phyloP scores from a whole-genome alignment of 1,140 invertebrate genomes.

The Belonocnema kinseyi region DNA sequence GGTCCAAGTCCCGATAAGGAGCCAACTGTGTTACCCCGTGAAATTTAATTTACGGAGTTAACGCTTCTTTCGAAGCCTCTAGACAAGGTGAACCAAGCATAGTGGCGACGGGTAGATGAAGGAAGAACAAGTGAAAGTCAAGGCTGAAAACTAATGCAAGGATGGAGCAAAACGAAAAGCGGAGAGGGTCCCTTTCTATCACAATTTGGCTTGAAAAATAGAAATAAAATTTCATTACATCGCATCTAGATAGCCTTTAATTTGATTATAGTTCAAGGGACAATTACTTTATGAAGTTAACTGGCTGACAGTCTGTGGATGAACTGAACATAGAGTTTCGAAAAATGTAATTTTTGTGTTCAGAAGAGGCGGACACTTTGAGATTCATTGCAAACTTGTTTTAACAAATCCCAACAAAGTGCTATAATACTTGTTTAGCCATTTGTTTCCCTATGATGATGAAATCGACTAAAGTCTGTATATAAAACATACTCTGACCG shows the following conservation, averaged over 20 bases:
- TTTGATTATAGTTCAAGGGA: too few species aligned
- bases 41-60: slow-evolving; percentile 31
- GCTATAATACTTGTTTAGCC: background rate
- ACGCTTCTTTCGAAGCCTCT: slow-evolving; percentile 21
- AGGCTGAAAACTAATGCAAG: slow-evolving; percentile 1
- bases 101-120: background rate
- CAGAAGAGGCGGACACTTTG: too few species aligned
- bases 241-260: too few species aligned
- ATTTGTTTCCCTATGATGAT: background rate
- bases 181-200: background rate
- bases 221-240: too few species aligned
- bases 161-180: background rate
- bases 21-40: slow-evolving; percentile 25
- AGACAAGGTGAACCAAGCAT: background rate
- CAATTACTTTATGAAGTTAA: too few species aligned
- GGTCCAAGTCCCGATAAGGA: background rate
- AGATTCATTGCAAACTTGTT: too few species aligned
- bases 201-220: too few species aligned
- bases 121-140: slow-evolving; percentile 5
- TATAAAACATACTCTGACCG: background rate
- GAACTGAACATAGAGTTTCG: too few species aligned
- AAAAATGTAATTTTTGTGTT: too few species aligned
- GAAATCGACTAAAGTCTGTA: background rate
- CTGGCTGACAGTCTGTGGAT: too few species aligned
- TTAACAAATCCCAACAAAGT: background rate